Base-by-base conservation (phyloP, 1,140 invertebrate species). In the Riptortus pedestris region DNA sequence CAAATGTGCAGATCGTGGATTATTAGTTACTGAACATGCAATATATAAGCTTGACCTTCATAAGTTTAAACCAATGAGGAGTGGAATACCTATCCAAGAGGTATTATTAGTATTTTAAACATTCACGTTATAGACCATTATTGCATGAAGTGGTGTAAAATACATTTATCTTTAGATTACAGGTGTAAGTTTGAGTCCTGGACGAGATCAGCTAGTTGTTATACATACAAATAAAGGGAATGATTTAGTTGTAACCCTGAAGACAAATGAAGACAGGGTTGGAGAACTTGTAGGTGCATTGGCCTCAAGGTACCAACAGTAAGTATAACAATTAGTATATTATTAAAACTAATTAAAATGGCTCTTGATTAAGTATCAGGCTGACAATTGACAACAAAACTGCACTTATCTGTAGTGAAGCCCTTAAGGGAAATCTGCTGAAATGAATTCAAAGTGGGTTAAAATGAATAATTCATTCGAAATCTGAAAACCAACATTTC, bases 251-350 rank as follows among this genome's bases (percentile, higher is more conserved):
- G 79, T 96, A 5, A 86, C 87, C 7, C 76, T 94, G 47, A 72
- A 72, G 2, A 70, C 76, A n/a, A 80, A 79, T 60, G 82, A 86
- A 61, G 88, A 90, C 70, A 78, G 85, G 60, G 79, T 91, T 29
- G 94, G 94, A 1, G 96, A 98, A 77, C 77, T 96, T 16, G 80
- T 98, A 27, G 94, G 93, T 22, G 80, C 88, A 45, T 73, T 98
- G 1, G 83, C 82, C 64, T 83, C 84, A 65, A 79, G 83, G 71
- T 90, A 86, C 72, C 76, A 79, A 67, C 79, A 84, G 89, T 92
- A 78, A 81, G 85, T 83, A 63, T n/a, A 28, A 31, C 1, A n/a
- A 31, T 33, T 38, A 33, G 9, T n/a, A 12, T 12, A n/a, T n/a
- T n/a, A 43, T 16, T 16, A 43, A 43, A 43, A 43, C 38, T 43